Base-by-base conservation (phyloP, 2,113 vertebrate genomes). In the Petrocephalus zakoni region DNA sequence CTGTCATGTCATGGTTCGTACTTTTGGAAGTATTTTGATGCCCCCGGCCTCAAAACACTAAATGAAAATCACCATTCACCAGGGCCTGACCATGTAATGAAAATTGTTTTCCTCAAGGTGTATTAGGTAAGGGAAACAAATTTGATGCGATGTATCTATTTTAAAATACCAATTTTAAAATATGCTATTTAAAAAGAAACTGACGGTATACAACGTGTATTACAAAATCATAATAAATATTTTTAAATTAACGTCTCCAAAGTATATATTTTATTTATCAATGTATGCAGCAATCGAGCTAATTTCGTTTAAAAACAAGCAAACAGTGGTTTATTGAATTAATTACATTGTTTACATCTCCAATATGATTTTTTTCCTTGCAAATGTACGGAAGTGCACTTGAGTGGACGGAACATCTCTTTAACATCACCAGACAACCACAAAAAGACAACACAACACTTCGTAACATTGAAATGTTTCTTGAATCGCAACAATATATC, bases 251-350 rank as follows among this genome's bases (percentile, higher is more conserved):
- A 47, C 21, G 15, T 83, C 21, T 47, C 81, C 46, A 49, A 22
- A 19, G 21, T 68, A 47, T 49, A 49, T 64, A 87, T 17, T 88
- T 81, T 42, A 78, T 78, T 78, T 78, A 42, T 78, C 34, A 84
- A 85, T 88, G 84, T 61, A 88, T 88, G 55, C 81, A 88, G 84
- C 82, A 88, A 88, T 47, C 52, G 55, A 47, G 75, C 51, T 89
- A 86, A 86, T 25, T 86, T 89, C 90, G 84, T 85, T 90, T 92
- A 92, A 95, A 95, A 95, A 95, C 90, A 95, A 93, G 96, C 94
- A 96, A 94, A 94, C 96, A 97, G 96, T 96, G 96, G 95, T 98
- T 98, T 99, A 99, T 99, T 98, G 94, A 96, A 96, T 97, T 92
- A 96, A 96, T 96, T 96, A 98, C 96, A 98, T 94, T 91, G 95